Evolutionary conservation across 53 echinoderm and acorn worm genomes (phyloP).

Genomic region (Hippasteria phrygiana): DNA sequence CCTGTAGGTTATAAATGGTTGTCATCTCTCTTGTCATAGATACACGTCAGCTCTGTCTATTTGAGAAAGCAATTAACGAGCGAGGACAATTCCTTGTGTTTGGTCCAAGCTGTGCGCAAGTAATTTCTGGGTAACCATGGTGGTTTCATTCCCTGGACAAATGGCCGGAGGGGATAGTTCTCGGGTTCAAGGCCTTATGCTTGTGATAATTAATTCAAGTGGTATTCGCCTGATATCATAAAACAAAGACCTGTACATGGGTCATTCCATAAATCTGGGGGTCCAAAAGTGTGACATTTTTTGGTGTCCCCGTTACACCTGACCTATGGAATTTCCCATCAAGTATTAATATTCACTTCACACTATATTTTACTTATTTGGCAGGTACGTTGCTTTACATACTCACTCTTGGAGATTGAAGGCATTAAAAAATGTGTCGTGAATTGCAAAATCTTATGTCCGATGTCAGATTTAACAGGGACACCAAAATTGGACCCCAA

Average conservation of each 20-base stretch:
- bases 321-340: too few species aligned
- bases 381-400: too few species aligned
- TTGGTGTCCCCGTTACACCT: too few species aligned
- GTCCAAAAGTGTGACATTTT: not conserved
- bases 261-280: too few species aligned
- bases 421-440: too few species aligned
- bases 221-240: not conserved
- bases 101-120: not conserved
- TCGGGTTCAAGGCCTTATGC: conserved; percentile 15
- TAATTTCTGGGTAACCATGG: conserved; percentile 45
- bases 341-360: too few species aligned
- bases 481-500: too few species aligned
- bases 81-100: not conserved
- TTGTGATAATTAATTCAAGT: not conserved
- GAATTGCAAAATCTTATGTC: too few species aligned
- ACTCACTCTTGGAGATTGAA: too few species aligned
- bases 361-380: too few species aligned
- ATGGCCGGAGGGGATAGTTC: not conserved
- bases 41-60: conserved; percentile 23
- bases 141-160: conserved; percentile 9
- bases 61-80: conserved; percentile 4
- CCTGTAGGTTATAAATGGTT: conserved; percentile 13
- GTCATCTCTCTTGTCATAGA: not conserved
- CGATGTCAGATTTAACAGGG: too few species aligned
- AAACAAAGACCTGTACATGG: too few species aligned